phyloP scores from a whole-genome alignment of 2,113 vertebrate genomes.

The Grantiella picta region DNA sequence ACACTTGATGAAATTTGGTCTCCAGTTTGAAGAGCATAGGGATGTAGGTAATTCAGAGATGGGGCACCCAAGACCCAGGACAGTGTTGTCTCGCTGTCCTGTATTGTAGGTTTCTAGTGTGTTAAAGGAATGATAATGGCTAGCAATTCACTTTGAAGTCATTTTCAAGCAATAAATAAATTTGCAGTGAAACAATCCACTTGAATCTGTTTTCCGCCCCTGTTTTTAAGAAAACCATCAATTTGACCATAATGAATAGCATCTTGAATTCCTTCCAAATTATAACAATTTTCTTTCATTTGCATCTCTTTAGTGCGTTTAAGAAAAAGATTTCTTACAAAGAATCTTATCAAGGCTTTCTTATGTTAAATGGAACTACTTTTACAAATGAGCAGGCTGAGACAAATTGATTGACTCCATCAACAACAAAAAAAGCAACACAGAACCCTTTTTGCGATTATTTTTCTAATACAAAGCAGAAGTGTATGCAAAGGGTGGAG shows the following conservation, averaged over 20 bases:
- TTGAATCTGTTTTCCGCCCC: not conserved
- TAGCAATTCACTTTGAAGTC: not conserved
- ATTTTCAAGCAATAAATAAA: not conserved
- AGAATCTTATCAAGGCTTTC: not conserved
- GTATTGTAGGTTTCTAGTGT: rapidly evolving
- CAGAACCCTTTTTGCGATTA: not conserved
- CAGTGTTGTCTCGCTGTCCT: not conserved
- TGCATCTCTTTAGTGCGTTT: not conserved
- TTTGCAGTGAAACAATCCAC: not conserved
- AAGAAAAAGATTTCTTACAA: not conserved
- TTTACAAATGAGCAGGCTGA: not conserved
- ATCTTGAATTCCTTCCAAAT: not conserved
- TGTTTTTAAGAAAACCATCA: not conserved
- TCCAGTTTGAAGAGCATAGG: not conserved
- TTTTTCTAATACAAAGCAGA: not conserved
- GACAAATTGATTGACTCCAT: not conserved
- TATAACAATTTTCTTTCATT: not conserved
- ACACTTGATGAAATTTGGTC: not conserved
- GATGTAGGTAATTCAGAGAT: not conserved
- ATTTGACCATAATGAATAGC: not conserved
- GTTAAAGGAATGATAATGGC: not conserved
- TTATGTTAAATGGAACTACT: not conserved
- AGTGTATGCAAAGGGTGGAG: not conserved
- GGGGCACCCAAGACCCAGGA: not conserved
- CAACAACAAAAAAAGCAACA: not conserved